Evolutionary conservation across 2,113 vertebrate genomes (phyloP).

Genomic region (Steatornis caripensis): DNA sequence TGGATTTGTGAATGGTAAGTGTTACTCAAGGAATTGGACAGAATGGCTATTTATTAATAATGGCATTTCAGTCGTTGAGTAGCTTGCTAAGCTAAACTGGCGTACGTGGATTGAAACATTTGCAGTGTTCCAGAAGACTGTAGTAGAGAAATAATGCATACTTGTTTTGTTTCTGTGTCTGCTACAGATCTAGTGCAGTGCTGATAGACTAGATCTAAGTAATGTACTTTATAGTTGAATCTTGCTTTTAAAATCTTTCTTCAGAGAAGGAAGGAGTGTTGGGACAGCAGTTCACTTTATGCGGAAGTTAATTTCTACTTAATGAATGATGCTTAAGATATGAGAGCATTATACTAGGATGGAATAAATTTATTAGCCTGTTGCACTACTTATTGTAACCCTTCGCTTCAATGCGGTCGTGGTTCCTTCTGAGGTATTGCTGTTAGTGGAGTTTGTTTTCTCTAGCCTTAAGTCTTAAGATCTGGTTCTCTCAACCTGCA

Average conservation of each 20-base stretch:
- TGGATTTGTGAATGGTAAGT: constrained; percentile 46
- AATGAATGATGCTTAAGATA: neutral
- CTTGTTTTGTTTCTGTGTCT: neutral
- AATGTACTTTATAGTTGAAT: neutral
- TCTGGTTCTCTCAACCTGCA: neutral
- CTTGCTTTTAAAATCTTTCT: neutral
- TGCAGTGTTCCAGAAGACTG: neutral
- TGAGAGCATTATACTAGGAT: neutral
- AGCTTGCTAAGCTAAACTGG: neutral
- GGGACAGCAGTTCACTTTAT: neutral
- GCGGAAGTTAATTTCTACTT: neutral
- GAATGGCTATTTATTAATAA: neutral
- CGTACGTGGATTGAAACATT: neutral
- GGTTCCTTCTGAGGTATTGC: neutral
- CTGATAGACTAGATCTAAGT: neutral
- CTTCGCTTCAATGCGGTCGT: neutral
- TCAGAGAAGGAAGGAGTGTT: neutral
- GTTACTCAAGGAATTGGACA: neutral
- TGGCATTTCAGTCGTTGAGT: neutral
- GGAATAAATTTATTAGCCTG: neutral
- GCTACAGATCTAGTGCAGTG: neutral
- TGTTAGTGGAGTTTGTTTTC: neutral
- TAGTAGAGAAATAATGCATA: neutral
- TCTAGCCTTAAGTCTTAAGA: neutral
- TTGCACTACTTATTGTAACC: neutral